Evolutionary conservation across 2,113 vertebrate species (phyloP), one percentile per base, ranked within the genome.

Genomic region (Synodontis membranacea): DNA sequence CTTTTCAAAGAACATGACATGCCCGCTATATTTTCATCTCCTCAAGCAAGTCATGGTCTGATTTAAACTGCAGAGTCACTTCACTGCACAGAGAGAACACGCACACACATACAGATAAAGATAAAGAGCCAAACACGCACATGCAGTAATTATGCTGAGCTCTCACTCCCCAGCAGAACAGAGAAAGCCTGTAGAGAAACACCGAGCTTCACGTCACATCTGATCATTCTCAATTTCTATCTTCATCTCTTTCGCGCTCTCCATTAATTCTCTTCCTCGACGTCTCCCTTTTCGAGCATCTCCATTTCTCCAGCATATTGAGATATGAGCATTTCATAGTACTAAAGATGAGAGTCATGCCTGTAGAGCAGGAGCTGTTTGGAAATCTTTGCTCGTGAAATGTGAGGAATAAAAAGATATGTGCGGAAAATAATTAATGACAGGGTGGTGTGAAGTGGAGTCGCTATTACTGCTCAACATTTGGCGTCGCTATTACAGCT

Each of bases 181-280:
- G 80, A 82, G 75, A 76, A 62, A 81, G 68, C 88, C 86, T 86
- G 62, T 60, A 15, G 70, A 68, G 58, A 42, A 82, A 89, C 68
- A 78, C 78, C 23, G 39, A 78, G 85, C 85, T 82, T 89, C 80
- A 87, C 46, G 56, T 83, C 85, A 82, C 64, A 46, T 74, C 74
- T 58, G 34, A 87, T 89, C 78, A 82, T 87, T 82, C 85, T 84
- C 82, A 58, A 52, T 52, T 56, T 66, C 84, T 52, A 54, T 84
- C 54, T 66, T 68, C 79, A 80, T 76, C 84, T 86, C 9, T 68
- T 74, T 50, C 81, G 84, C 48, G 64, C 83, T 80, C 80, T 64
- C 80, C 80, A 62, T 82, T 82, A 82, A 82, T 82, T 82, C 8
- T 44, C 8, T 46, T 81, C 75, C 54, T 34, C 28, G 39, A 46